Conservation (phyloP, 2,797 vertebrate species). For the Syngnathus rostellatus region DNA sequence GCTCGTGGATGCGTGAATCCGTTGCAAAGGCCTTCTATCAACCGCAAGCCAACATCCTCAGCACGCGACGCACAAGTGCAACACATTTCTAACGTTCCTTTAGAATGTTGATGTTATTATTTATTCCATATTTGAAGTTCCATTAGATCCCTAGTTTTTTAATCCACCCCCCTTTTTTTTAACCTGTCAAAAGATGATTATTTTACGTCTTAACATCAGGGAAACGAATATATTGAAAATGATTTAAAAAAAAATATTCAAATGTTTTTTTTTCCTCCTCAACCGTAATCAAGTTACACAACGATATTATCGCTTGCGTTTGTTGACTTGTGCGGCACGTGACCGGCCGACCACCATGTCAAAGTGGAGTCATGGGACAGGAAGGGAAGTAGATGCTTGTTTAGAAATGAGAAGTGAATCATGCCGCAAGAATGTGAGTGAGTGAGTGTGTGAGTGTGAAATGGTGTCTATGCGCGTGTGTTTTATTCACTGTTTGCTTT, state of each 20-base stretch:
- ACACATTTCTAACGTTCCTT: neutral
- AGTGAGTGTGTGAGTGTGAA: neutral
- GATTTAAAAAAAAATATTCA: neutral
- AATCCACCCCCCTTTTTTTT: too few species aligned
- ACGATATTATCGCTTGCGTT: neutral
- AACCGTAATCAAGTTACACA: neutral
- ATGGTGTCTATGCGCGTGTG: neutral
- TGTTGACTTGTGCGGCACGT: neutral
- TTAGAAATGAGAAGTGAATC: conserved; percentile 47
- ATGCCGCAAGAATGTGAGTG: conserved; percentile 12
- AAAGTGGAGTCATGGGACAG: conserved; percentile 52
- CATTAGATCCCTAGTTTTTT: too few species aligned
- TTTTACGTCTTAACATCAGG: too few species aligned
- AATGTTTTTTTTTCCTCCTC: neutral
- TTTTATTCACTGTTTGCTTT: neutral
- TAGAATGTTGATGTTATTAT: conserved; percentile 1
- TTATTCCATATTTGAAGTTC: neutral
- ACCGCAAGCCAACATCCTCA: conserved; percentile 30
- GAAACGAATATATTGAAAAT: too few species aligned
- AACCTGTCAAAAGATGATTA: too few species aligned
- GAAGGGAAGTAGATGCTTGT: conserved; percentile 53
- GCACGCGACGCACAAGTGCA: neutral
- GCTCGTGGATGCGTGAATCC: conserved; percentile 48
- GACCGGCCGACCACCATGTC: conserved; percentile 24
- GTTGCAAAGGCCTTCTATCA: conserved; percentile 49